Base-by-base conservation (phyloP, 2,888 invertebrate species). In the Cepaea hortensis region DNA sequence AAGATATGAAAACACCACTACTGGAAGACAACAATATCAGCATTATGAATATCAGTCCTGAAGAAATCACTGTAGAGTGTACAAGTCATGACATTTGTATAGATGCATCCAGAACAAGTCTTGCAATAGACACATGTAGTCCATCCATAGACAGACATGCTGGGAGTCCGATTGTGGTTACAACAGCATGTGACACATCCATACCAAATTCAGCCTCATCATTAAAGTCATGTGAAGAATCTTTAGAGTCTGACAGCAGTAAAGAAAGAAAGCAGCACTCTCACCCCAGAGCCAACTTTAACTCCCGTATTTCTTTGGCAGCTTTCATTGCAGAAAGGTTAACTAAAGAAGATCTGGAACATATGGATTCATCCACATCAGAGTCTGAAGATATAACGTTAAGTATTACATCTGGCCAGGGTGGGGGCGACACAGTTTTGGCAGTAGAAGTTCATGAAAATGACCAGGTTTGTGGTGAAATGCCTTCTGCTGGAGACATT, bases 321-420 rank as follows among this genome's bases (percentile, higher is more conserved):
- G 86, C 86, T 35, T 86, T 86, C 15, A 82, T 86, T 18, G 86
- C 86, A 35, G 82, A 86, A 48, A 86, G 86, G 55, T 61, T 85
- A 35, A 65, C 46, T n/a, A 85, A 70, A 55, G 79, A 85, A 23
- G 70, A 76, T 70, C 35, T 50, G 62, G 65, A 84, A 72, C 55
- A 15, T 75, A 35, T 46, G 46, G 15, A 9, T 20, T 72, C 72
- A 72, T 72, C 72, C 23, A 72, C 72, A 72, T 9, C 4, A 9
- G 72, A 23, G 11, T 23, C n/a, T 72, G 73, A 46, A 73, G 15
- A 73, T 35, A 35, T 13, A 23, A 15, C 73, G 9, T 5, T 73
- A 11, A 55, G 3, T 35, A 46, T 46, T 73, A 20, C 48, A 50
- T 20, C 75, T 48, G 3, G 13, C 48, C 20, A 18, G 18, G 50